phyloP scores from a whole-genome alignment of 2,113 vertebrate genomes.

The Heterocephalus glaber region DNA sequence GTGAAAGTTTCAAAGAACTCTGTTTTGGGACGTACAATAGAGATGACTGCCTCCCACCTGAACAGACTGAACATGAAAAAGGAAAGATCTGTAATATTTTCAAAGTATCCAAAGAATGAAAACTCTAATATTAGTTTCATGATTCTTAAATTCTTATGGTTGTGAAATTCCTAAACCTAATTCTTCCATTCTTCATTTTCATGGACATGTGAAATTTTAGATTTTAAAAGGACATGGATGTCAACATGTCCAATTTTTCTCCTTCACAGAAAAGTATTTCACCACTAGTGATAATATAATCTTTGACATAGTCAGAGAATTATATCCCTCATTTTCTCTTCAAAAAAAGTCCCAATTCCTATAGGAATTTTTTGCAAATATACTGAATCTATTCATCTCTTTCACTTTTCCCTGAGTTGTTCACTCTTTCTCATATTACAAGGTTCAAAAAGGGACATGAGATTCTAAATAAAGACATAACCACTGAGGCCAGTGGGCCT shows the following conservation, averaged over 20 bases:
- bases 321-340: background rate
- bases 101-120: background rate
- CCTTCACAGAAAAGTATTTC: slow-evolving; percentile 17
- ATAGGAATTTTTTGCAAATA: slow-evolving; percentile 60
- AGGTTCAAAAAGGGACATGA: slow-evolving; percentile 75
- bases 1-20: background rate
- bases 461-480: slow-evolving; percentile 76
- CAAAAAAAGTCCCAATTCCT: slow-evolving; percentile 53
- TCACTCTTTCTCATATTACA: slow-evolving; percentile 78
- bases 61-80: background rate
- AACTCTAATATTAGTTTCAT: background rate
- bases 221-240: slow-evolving; percentile 32
- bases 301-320: slow-evolving; percentile 35
- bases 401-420: slow-evolving; percentile 72
- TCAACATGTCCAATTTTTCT: background rate
- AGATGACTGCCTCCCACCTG: background rate
- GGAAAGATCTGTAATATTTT: background rate
- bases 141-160: background rate
- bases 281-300: background rate
- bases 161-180: slow-evolving; percentile 20
- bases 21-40: background rate
- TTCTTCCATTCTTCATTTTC: slow-evolving; percentile 24
- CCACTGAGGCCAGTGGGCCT: slow-evolving; percentile 63
- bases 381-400: slow-evolving; percentile 76
- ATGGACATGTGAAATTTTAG: slow-evolving; percentile 15